Evolutionary conservation across 2,113 vertebrate species (phyloP), one percentile per base, ranked within the genome.

Genomic region (Manacus vitellinus): DNA sequence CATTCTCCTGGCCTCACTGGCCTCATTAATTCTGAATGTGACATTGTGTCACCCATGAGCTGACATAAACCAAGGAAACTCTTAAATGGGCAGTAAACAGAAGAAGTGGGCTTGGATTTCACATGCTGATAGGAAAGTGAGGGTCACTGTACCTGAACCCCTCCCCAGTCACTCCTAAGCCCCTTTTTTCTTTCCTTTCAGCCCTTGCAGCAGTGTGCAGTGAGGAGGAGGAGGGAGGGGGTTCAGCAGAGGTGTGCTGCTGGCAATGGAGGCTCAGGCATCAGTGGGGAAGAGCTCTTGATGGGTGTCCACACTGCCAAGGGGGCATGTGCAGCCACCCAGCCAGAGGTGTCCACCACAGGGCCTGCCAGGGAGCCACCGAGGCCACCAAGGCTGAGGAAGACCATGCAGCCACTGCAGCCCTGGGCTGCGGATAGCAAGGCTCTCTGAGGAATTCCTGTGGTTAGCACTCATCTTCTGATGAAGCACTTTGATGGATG

Each of bases 1-100:
- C 89, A 82, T 85, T 92, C 35, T 67, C 72, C 84, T 2, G 10
- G 66, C 62, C 55, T 79, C 63, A 3, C 44, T 52, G 51, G 76
- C 82, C 81, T 92, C 88, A 15, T 96, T 96, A 96, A 89, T 91
- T 91, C 81, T 91, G 81, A 92, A 63, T 62, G 66, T 97, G 92
- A 95, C 77, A 93, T 55, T 76, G 75, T 92, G 96, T 84, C 94
- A 94, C 58, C 92, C 18, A 11, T 7, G 58, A 85, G 47, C 86
- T 95, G 84, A 95, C 83, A 94, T 43, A 82, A 93, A 94, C n/a
- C 96, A 95, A 30, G 2, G 61, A 62, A 87, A 85, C 43, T 37
- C 62, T 85, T 47, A 55, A 82, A 92, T 33, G 43, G 39, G 51
- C 55, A 79, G 24, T 21, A 70, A 92, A 67, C 65, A 71, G 31